Evolutionary conservation across 1,140 invertebrate genomes (phyloP).

Genomic region (Hydropsyche tenuis): DNA sequence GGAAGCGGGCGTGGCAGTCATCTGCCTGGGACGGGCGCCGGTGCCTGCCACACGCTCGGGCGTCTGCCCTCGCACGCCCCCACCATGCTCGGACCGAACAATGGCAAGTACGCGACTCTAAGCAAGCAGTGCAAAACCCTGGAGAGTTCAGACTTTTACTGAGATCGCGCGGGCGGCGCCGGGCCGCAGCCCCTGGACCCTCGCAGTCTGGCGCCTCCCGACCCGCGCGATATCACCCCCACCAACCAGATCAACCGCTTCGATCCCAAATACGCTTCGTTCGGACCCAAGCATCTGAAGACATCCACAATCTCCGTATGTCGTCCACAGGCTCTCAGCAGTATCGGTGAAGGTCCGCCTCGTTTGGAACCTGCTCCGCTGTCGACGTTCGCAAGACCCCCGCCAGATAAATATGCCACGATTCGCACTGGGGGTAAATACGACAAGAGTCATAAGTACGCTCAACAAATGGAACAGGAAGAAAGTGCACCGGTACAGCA

Average conservation of each 20-base stretch:
- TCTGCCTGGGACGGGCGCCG: conserved; percentile 52
- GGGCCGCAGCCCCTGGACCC: conserved; percentile 56
- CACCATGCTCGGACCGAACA: conserved; percentile 64
- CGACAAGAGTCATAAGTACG: conserved; percentile 49
- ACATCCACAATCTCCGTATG: conserved; percentile 41
- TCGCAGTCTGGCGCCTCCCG: conserved; percentile 50
- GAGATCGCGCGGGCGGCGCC: conserved; percentile 75
- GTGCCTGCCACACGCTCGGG: conserved; percentile 63
- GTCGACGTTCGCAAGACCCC: conserved; percentile 54
- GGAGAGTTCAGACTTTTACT: conserved; percentile 94
- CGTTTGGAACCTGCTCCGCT: conserved; percentile 53
- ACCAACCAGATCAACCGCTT: conserved; percentile 65
- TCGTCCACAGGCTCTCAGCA: conserved; percentile 33
- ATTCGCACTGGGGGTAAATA: conserved; percentile 52
- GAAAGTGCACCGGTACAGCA: conserved; percentile 23
- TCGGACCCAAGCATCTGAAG: conserved; percentile 65
- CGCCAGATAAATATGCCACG: conserved; percentile 58
- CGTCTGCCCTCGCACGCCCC: conserved; percentile 58
- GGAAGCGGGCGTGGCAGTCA: conserved; percentile 54
- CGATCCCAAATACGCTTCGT: conserved; percentile 68
- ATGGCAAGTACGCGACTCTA: conserved; percentile 87
- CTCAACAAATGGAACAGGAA: conserved; percentile 48
- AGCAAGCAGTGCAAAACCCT: conserved; percentile 94
- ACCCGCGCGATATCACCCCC: conserved; percentile 52
- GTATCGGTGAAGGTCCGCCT: conserved; percentile 48